phyloP scores from a whole-genome alignment of 1,140 invertebrate genomes.

The Lineus longissimus region DNA sequence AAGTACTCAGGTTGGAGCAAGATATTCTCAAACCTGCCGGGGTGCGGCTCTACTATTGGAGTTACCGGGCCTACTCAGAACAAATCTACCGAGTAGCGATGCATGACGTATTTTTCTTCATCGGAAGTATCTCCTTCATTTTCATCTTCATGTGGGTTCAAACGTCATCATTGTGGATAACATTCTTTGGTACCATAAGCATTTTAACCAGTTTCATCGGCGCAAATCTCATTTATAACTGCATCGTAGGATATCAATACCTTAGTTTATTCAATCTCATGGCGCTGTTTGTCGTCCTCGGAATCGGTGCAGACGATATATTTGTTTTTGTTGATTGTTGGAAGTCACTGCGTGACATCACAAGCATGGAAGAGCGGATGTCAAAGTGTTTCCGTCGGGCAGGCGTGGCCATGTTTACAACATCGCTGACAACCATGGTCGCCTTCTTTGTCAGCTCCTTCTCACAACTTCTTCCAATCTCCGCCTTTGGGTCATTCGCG shows the following conservation, averaged over 20 bases:
- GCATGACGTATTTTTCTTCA: background rate
- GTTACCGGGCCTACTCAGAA: background rate
- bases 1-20: no score
- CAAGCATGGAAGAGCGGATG: background rate
- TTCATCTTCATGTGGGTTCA: constrained; percentile 7
- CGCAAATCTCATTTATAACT: background rate
- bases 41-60: background rate
- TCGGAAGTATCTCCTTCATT: constrained; percentile 3
- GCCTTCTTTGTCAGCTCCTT: background rate
- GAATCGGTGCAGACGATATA: constrained; percentile 6
- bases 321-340: constrained; percentile 1
- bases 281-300: background rate
- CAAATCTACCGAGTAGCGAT: background rate
- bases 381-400: background rate
- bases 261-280: background rate
- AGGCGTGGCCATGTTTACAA: background rate
- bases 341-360: background rate
- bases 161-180: constrained; percentile 4
- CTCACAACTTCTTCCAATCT: background rate
- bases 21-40: no score
- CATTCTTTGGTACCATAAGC: background rate
- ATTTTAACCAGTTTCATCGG: constrained; percentile 2
- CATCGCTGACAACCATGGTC: background rate
- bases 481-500: background rate
- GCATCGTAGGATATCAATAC: background rate